Evolutionary conservation across 2,797 vertebrate genomes (phyloP), one percentile per base, ranked within the genome.

Genomic region (Chromis chromis): DNA sequence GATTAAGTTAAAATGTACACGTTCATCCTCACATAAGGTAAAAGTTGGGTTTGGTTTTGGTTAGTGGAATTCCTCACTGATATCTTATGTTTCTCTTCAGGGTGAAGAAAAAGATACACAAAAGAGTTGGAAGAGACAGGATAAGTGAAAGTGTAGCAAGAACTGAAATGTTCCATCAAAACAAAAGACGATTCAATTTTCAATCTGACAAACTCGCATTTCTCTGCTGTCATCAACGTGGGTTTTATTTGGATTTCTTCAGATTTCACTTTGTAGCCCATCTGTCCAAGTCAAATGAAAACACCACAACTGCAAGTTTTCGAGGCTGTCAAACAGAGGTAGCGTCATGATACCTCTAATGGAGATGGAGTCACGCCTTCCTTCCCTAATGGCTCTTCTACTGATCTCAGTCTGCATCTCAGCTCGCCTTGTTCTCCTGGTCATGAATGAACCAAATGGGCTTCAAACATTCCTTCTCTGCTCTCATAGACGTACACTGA

Each of bases 391-490:
- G 82, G 68, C 78, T 80, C 80, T 36, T 87, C 86, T 21, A 65
- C 82, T 83, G 88, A 90, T 88, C 83, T 87, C 53, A 55, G 77
- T 87, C 83, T 84, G 81, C 85, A 86, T 86, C 86, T 90, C 86
- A 14, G 4, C 76, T 67, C 85, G 77, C 77, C 60, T 75, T 68
- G 81, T 71, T 84, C 76, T 80, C 62, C 59, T 79, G 54, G 21
- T 84, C 83, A 83, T 91, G 91, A 92, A 90, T 89, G 84, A 88
- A 89, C 68, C 87, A 55, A 89, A 88, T 69, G 73, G 75, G 67
- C 76, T 88, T 88, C 68, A 83, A 82, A 88, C 82, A 88, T 91
- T 90, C 91, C 82, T 84, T 55, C 82, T 58, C 69, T 79, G 84
- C 77, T 85, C 89, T 89, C 84, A 70, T 78, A 85, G 82, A 86